Base-by-base conservation (phyloP, 2,888 invertebrate species). In the Elysia crispata region DNA sequence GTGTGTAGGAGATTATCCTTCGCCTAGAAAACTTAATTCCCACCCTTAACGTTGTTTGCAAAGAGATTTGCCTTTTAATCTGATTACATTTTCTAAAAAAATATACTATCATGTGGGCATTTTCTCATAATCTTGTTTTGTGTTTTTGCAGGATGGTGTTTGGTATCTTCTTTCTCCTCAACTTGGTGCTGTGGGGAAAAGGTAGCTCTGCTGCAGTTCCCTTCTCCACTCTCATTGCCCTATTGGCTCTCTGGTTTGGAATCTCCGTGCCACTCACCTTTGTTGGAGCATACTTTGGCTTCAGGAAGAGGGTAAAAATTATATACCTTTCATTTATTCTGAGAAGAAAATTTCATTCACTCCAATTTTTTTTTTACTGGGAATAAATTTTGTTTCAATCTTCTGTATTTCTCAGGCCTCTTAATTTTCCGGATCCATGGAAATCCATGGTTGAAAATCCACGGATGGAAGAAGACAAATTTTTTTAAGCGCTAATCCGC, bases 261-360 rank as follows among this genome's bases (percentile, higher is more conserved):
- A 97, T 99, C n/a, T 98, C 98, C 0, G 97, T 98, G 82, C 99
- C 99, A 1, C 94, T 99, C 83, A 98, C 98, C 0, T 99, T 99
- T 92, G 95, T 98, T 85, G 99, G 99, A 41, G 97, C 99, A 66
- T 98, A 98, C 93, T 98, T 99, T 93, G 99, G 99, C 83, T 99
- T 98, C 93, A 96, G 98, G 90, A 98, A 98, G 94, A 94, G 97
- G 94, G 97, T 97, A 93, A 94, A 89, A 81, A 41, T 6, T 60
- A 0, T 0, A 11, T n/a, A n/a, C 54, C 54, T 18, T 54, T 54
- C 54, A 13, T 54, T 54, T 54, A 54, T 54, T 54, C 18, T 54
- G 54, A 54, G 13, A 15, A 15, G n/a, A n/a, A 15, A 8, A 8
- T 60, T 23, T n/a, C 6, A 15, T 60, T 13, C 60, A 60, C 60